These are phyloP conservation scores for Callithrix jacchus DNA, from an alignment of 2,113 vertebrate species.

Conservation along the genomic window DNA sequence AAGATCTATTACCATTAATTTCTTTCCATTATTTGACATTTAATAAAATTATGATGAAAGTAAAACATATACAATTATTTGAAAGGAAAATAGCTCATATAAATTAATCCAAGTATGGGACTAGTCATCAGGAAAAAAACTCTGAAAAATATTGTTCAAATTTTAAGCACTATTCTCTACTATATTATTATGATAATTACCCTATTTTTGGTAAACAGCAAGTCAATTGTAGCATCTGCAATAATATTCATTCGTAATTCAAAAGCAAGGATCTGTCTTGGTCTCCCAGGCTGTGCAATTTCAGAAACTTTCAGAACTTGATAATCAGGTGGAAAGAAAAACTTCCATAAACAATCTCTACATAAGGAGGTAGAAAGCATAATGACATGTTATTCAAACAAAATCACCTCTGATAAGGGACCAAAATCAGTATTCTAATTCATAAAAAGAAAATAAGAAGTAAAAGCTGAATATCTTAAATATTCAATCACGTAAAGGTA, in stretches of 20 bases:
- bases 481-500: not conserved
- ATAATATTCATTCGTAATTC: slow-evolving; percentile 99
- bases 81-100: not conserved
- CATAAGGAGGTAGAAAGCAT: not conserved
- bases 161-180: slow-evolving; percentile 45
- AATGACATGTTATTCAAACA: not conserved
- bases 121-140: not conserved
- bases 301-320: slow-evolving; percentile 96
- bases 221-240: slow-evolving; percentile 97
- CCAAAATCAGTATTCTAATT: slow-evolving; percentile 20
- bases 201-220: slow-evolving; percentile 99
- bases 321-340: slow-evolving; percentile 97
- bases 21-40: not conserved
- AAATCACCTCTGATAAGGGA: not conserved
- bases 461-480: not conserved
- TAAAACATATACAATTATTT: not conserved
- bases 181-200: slow-evolving; percentile 82
- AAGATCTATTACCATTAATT: not conserved
- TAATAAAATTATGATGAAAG: slow-evolving; percentile 2
- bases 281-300: slow-evolving; percentile 91
- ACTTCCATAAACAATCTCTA: slow-evolving; percentile 98
- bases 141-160: slow-evolving; percentile 10
- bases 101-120: slow-evolving; percentile 26
- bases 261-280: slow-evolving; percentile 96
- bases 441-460: not conserved